Evolutionary conservation across 2,113 vertebrate genomes (phyloP).

Genomic region (Calyptommatus sinebrachiatus): DNA sequence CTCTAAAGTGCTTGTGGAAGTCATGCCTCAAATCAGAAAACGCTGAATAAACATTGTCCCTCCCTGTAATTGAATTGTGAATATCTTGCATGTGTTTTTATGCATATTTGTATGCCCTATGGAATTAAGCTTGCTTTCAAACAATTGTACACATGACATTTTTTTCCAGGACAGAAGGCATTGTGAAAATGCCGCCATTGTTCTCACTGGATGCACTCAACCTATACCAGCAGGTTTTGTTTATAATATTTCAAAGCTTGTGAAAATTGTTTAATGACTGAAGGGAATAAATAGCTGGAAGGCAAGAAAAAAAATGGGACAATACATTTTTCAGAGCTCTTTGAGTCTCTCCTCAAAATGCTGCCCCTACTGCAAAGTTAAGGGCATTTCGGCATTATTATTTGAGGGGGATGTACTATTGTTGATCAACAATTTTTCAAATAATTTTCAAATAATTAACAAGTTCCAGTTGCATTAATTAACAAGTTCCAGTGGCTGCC

Average conservation of each 20-base stretch:
- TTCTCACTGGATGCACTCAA: neutral
- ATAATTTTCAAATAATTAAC: constrained; percentile 12
- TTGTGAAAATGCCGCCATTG: neutral
- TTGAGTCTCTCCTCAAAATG: neutral
- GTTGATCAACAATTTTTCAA: neutral
- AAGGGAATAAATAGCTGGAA: neutral
- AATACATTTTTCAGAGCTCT: neutral
- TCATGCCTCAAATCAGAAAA: neutral
- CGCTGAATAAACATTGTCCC: neutral
- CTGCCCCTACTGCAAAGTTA: neutral
- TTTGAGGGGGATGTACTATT: neutral
- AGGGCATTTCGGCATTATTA: neutral
- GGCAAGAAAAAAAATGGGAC: neutral
- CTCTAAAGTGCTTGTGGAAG: neutral
- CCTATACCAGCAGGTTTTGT: neutral
- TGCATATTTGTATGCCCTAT: neutral
- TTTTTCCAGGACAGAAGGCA: neutral
- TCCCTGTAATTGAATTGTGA: neutral
- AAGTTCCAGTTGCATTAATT: neutral
- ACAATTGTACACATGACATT: neutral
- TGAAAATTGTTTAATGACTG: neutral
- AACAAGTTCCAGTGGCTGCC: neutral
- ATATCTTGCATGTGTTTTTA: neutral
- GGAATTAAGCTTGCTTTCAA: neutral
- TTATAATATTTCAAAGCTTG: neutral